These are phyloP conservation scores for Plumapathes pennacea DNA, from an alignment of 92 coral and sea anemone genomes.

Conservation along the genomic window DNA sequence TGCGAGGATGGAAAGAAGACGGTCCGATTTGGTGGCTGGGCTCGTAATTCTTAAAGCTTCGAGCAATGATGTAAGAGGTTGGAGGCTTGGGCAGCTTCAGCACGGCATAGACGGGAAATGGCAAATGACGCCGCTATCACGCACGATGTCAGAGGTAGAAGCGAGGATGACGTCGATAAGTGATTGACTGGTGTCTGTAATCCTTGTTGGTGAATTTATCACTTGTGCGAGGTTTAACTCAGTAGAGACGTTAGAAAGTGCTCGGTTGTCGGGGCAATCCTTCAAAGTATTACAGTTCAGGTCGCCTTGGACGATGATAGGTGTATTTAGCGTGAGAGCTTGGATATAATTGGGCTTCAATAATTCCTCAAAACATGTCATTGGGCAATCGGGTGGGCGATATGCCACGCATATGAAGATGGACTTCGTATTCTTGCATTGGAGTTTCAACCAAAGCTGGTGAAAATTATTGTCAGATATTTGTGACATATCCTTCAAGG, in stretches of 20 bases:
- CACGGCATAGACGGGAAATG: constrained; percentile 17
- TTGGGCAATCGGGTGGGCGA: constrained; percentile 56
- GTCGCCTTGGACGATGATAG: constrained; percentile 63
- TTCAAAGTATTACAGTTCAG: constrained; percentile 52
- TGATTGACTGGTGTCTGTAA: constrained; percentile 42
- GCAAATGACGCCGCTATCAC: constrained; percentile 61
- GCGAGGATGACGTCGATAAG: constrained; percentile 60
- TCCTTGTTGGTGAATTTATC: constrained; percentile 59
- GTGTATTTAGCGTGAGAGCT: constrained; percentile 50
- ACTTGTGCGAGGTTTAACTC: constrained; percentile 59
- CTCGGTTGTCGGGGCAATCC: constrained; percentile 36
- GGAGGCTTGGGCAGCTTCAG: constrained; percentile 30
- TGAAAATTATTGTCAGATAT: constrained; percentile 47
- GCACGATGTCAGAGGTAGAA: constrained; percentile 24
- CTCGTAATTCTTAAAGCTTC: constrained; percentile 40
- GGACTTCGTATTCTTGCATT: constrained; percentile 28
- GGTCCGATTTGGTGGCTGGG: no score
- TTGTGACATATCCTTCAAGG: constrained; percentile 24
- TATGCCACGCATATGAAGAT: constrained; percentile 42
- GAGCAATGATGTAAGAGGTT: neutral
- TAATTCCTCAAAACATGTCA: constrained; percentile 43
- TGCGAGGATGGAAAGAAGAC: constrained; percentile 2
- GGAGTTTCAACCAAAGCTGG: constrained; percentile 45
- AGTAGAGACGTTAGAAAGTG: constrained; percentile 13
- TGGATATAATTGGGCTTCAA: constrained; percentile 57